phyloP scores from a whole-genome alignment of 2,797 vertebrate species.

The Harpagifer antarcticus region DNA sequence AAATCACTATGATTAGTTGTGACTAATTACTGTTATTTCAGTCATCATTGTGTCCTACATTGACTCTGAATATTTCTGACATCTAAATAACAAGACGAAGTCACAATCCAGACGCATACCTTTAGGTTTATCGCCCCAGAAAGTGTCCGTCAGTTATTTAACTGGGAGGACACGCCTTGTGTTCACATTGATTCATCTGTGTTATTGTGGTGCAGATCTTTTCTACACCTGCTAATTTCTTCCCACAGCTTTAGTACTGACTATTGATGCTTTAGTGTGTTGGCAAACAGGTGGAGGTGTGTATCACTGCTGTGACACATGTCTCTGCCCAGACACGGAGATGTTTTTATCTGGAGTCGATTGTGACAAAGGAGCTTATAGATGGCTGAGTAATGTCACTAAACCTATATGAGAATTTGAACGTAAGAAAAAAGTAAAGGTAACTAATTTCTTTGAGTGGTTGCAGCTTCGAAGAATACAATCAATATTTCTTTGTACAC shows the following conservation, averaged over 20 bases:
- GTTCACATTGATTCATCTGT: background rate
- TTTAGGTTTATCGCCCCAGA: constrained; percentile 6
- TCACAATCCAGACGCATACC: background rate
- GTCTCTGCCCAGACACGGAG: background rate
- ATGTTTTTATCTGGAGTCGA: constrained; percentile 30
- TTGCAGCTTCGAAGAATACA: background rate
- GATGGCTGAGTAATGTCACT: constrained; percentile 30
- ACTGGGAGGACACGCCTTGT: constrained; percentile 4
- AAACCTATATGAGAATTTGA: constrained; percentile 26
- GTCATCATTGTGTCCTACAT: background rate
- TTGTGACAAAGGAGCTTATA: constrained; percentile 49
- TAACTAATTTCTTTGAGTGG: background rate
- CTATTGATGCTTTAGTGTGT: background rate
- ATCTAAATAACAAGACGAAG: constrained; percentile 5
- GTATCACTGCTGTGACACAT: background rate
- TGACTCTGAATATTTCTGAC: background rate
- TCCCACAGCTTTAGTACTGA: background rate
- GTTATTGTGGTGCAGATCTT: background rate
- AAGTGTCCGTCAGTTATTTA: constrained; percentile 13
- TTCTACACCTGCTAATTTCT: background rate
- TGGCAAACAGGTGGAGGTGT: constrained; percentile 18
- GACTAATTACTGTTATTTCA: background rate
- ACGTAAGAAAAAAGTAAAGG: background rate
- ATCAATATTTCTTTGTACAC: background rate
- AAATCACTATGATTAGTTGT: background rate